These are phyloP conservation scores for Rhineura floridana DNA, from an alignment of 2,113 vertebrate species.

Conservation along the genomic window DNA sequence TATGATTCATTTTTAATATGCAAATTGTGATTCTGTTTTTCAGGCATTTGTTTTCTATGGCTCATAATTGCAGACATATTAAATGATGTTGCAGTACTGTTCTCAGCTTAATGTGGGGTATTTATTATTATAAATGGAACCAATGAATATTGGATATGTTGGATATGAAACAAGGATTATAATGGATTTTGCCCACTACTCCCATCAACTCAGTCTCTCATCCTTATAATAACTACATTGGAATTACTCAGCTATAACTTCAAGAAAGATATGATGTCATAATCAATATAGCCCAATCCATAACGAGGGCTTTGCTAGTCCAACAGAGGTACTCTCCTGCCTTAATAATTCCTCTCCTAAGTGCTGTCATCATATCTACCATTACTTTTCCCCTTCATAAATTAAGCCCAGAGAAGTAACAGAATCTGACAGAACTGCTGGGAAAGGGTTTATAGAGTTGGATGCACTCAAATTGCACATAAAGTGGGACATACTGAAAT, in stretches of 20 bases:
- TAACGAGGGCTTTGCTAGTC: background rate
- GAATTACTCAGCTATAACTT: conserved; percentile 24
- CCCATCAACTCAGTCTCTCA: background rate
- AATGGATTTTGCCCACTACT: background rate
- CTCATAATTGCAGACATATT: background rate
- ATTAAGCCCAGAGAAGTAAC: conserved; percentile 5
- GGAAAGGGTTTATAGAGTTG: conserved; percentile 13
- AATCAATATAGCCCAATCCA: conserved; percentile 31
- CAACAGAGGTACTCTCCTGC: conserved; percentile 33
- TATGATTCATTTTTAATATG: conserved; percentile 12
- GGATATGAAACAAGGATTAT: background rate
- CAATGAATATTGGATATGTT: conserved; percentile 9
- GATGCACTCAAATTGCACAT: conserved; percentile 17
- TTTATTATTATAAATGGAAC: conserved; percentile 38
- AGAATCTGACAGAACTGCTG: conserved; percentile 20
- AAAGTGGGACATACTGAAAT: conserved; percentile 11
- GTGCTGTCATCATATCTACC: conserved; percentile 2
- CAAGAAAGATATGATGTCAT: conserved; percentile 54
- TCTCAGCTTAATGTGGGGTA: conserved; percentile 24
- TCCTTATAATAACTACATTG: background rate
- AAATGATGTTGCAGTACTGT: background rate
- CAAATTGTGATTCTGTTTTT: background rate
- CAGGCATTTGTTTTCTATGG: conserved; percentile 10
- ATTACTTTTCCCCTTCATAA: conserved; percentile 31
- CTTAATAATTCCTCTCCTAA: conserved; percentile 38